Percentiles rank a stretch among this genome's conserved stretches.
Evolutionary conservation across 64 coral and sea anemone genomes (phyloP).

Genomic region (Dendronephthya gigantea): DNA sequence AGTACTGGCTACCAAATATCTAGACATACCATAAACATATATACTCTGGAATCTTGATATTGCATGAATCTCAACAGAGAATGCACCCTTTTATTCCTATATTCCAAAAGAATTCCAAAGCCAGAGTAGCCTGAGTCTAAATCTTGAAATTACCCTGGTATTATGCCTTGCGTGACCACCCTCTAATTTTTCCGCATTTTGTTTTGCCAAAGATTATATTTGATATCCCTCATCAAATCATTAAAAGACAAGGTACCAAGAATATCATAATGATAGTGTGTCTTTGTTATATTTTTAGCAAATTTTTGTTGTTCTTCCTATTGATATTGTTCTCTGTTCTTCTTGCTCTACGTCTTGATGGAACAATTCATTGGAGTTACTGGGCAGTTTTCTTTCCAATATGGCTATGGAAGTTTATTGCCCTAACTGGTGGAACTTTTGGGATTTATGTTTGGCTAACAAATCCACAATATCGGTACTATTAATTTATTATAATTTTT

Average conservation of each 20-base stretch:
- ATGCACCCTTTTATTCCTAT: too few species aligned
- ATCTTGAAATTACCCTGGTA: too few species aligned
- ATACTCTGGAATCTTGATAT: too few species aligned
- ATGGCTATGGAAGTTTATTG: conserved; percentile 80
- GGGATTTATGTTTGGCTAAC: conserved; percentile 79
- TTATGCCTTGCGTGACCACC: too few species aligned
- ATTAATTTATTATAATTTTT: background rate
- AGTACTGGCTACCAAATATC: too few species aligned
- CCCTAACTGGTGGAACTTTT: conserved; percentile 44
- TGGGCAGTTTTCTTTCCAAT: conserved; percentile 93
- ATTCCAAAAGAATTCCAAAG: too few species aligned
- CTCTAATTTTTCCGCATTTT: too few species aligned
- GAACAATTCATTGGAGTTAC: conserved; percentile 67
- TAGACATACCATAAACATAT: too few species aligned
- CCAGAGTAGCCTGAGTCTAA: too few species aligned
- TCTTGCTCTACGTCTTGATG: conserved; percentile 80
- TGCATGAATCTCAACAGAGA: too few species aligned
- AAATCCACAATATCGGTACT: conserved; percentile 78
- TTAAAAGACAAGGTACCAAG: background rate
- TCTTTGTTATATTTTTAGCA: conserved; percentile 50
- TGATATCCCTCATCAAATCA: background rate
- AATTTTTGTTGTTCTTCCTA: conserved; percentile 88
- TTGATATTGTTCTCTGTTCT: conserved; percentile 84
- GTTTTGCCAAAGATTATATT: too few species aligned
- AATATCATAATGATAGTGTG: background rate